A percentile compares a stretch with the other conserved stretches of the same genome.
Evolutionary conservation across 2,888 invertebrate species (phyloP).

Genomic region (Leptopilina syphax): DNA sequence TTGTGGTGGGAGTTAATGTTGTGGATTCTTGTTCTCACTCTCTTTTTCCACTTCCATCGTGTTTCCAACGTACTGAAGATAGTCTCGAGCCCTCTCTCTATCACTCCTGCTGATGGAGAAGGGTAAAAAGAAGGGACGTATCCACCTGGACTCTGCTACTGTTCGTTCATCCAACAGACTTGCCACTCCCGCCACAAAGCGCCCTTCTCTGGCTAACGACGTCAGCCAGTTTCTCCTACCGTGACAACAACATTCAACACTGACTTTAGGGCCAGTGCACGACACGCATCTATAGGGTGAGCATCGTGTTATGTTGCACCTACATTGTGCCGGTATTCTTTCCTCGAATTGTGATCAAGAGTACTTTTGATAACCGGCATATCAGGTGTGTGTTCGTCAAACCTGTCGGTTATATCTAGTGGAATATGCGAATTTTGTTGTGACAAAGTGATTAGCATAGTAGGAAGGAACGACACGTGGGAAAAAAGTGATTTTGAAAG

Average conservation of each 20-base stretch:
- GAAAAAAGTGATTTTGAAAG: conserved; percentile 13
- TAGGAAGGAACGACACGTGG: conserved; percentile 49
- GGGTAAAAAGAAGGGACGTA: conserved; percentile 12
- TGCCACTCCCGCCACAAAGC: conserved; percentile 52
- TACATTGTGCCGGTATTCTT: conserved; percentile 43
- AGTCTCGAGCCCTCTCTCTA: not conserved
- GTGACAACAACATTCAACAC: conserved; percentile 52
- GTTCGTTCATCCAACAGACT: conserved; percentile 27
- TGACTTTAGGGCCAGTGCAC: conserved; percentile 69
- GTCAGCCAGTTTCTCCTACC: conserved; percentile 55
- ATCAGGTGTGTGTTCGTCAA: not conserved
- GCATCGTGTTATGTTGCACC: conserved; percentile 57
- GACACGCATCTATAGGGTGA: conserved; percentile 68
- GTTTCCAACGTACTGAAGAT: not conserved
- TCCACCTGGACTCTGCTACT: conserved; percentile 23
- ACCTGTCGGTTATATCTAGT: too few species aligned
- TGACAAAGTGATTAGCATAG: conserved; percentile 20
- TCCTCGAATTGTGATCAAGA: conserved; percentile 8
- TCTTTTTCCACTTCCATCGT: conserved; percentile 20
- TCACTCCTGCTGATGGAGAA: not conserved
- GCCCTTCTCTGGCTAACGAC: conserved; percentile 43
- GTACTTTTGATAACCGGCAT: conserved; percentile 1
- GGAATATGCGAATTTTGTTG: too few species aligned
- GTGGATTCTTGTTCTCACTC: conserved; percentile 41
- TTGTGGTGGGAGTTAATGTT: conserved; percentile 52